Evolutionary conservation across 2,888 invertebrate species (phyloP).

Genomic region (Pegoplata infirma): DNA sequence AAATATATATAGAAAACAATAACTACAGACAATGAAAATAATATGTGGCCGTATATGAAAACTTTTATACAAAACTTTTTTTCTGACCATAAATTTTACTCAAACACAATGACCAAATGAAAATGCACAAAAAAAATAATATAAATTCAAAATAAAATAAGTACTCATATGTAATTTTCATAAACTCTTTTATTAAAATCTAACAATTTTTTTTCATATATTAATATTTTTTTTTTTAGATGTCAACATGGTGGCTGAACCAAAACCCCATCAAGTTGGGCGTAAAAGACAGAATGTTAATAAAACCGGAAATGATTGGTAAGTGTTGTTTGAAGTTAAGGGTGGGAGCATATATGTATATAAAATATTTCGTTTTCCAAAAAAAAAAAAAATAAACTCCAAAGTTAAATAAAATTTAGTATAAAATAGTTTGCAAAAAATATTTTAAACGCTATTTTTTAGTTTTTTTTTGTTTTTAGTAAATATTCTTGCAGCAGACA

Average conservation of each 20-base stretch:
- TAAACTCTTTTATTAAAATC: constrained; percentile 54
- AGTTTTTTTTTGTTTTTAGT: too few relatives aligned
- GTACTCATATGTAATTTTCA: constrained; percentile 55
- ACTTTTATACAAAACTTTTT: constrained; percentile 53
- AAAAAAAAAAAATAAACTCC: not conserved
- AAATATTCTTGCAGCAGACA: constrained; percentile 26
- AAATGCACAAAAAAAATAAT: constrained; percentile 17
- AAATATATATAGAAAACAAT: constrained; percentile 42
- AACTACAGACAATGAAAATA: constrained; percentile 57
- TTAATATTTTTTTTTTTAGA: constrained; percentile 78
- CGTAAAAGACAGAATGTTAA: constrained; percentile 81
- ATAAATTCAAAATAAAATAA: constrained; percentile 37
- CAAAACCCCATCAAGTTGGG: constrained; percentile 83
- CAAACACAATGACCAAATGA: constrained; percentile 51
- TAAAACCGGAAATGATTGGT: constrained; percentile 83
- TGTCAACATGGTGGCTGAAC: constrained; percentile 85
- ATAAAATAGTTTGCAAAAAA: constrained; percentile 29
- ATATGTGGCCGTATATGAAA: constrained; percentile 49
- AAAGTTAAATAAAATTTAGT: constrained; percentile 19
- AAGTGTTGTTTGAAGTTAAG: too few relatives aligned
- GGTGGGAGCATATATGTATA: not conserved
- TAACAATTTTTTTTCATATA: constrained; percentile 24
- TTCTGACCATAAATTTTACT: constrained; percentile 57
- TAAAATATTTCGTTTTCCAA: too few relatives aligned
- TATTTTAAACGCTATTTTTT: constrained; percentile 40